These are phyloP conservation scores for Operophtera brumata DNA, from an alignment of 2,888 invertebrate species.

Conservation along the genomic window DNA sequence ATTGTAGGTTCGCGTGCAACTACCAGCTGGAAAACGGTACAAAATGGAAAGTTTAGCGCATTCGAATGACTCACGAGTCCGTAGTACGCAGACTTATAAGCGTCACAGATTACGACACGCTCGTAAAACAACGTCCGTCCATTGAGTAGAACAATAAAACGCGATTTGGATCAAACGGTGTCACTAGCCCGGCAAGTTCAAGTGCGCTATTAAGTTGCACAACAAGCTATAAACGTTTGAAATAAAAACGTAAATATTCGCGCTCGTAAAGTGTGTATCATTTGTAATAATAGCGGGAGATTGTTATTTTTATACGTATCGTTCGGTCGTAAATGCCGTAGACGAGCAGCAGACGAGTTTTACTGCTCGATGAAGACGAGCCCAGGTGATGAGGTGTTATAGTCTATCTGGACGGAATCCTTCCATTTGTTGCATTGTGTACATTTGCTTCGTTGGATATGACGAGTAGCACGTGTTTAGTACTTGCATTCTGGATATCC, in stretches of 20 bases:
- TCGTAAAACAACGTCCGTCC: constrained; percentile 75
- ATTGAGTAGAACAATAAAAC: constrained; percentile 78
- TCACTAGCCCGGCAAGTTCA: constrained; percentile 78
- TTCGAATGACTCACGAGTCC: constrained; percentile 61
- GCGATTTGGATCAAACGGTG: constrained; percentile 76
- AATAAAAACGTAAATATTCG: constrained; percentile 73
- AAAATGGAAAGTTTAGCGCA: constrained; percentile 65
- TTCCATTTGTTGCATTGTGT: constrained; percentile 44
- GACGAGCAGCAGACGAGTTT: constrained; percentile 76
- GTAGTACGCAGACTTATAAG: constrained; percentile 62
- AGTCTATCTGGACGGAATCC: constrained; percentile 46
- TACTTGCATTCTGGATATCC: not conserved
- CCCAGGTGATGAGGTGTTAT: constrained; percentile 61
- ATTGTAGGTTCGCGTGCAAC: constrained; percentile 7
- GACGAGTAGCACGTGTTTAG: constrained; percentile 9
- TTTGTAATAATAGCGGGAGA: constrained; percentile 54
- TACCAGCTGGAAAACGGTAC: constrained; percentile 29
- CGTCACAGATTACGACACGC: constrained; percentile 72
- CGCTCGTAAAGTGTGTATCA: constrained; percentile 53
- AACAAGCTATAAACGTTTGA: constrained; percentile 72
- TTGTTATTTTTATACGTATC: constrained; percentile 75
- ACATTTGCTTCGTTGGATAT: constrained; percentile 15
- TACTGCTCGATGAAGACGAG: constrained; percentile 56
- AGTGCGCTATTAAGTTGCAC: constrained; percentile 77
- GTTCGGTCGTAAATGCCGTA: constrained; percentile 72